These are phyloP conservation scores for Coluber constrictor DNA, from an alignment of 2,797 vertebrate genomes.

Conservation along the genomic window DNA sequence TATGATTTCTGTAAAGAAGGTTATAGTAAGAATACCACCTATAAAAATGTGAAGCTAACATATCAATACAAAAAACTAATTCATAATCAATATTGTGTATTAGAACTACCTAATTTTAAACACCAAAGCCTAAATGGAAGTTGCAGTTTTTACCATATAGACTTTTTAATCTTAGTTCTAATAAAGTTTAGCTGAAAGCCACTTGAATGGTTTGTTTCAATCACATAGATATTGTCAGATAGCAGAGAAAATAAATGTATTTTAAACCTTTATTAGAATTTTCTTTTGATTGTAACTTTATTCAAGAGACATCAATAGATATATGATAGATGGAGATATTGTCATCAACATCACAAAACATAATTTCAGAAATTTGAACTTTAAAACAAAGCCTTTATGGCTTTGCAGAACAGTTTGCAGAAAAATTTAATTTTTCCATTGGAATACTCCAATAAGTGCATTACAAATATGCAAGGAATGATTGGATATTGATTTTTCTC, in stretches of 20 bases:
- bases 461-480: not conserved
- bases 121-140: too few relatives aligned
- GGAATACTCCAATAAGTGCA: not conserved
- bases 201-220: slow-evolving; percentile 69
- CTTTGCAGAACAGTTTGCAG: slow-evolving; percentile 48
- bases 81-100: slow-evolving; percentile 52
- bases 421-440: not conserved
- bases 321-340: too few relatives aligned
- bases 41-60: slow-evolving; percentile 39
- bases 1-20: slow-evolving; percentile 21
- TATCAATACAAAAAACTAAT: slow-evolving; percentile 38
- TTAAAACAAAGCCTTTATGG: slow-evolving; percentile 66
- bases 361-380: slow-evolving; percentile 74
- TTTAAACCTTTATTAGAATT: slow-evolving; percentile 70
- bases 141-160: slow-evolving; percentile 59
- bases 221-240: slow-evolving; percentile 73
- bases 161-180: slow-evolving; percentile 73
- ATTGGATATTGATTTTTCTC: not conserved
- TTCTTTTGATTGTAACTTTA: slow-evolving; percentile 82
- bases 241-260: slow-evolving; percentile 82
- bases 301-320: slow-evolving; percentile 60
- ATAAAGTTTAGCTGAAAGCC: slow-evolving; percentile 74
- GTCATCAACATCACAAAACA: slow-evolving; percentile 78
- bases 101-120: slow-evolving; percentile 39
- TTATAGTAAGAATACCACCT: slow-evolving; percentile 24